Evolutionary conservation across 2,113 vertebrate species (phyloP), one percentile per base, ranked within the genome.

Genomic region (Hiodon alosoides): DNA sequence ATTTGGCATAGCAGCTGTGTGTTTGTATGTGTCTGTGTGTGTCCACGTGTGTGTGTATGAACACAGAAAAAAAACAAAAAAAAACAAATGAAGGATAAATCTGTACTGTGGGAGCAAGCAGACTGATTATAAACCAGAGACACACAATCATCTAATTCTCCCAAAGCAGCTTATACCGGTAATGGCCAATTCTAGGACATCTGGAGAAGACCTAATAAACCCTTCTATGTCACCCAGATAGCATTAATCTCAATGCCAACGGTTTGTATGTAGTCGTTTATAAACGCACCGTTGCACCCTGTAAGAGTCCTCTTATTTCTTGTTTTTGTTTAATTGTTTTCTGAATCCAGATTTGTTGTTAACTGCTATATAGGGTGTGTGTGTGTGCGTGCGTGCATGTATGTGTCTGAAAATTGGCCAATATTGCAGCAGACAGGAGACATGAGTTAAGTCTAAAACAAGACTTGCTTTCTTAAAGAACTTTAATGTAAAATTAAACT

Each of bases 81-180:
- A 11, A 51, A 13, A 51, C 5, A 11, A 51, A 57, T 57, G 3
- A 14, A 11, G 51, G n/a, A 58, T 70, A 70, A 70, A 48, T 70
- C 31, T 64, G 61, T 16, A 70, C 14, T 59, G 46, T 71, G 46
- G 53, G 11, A 31, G 31, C 62, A 67, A 76, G 67, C 50, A 70
- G 75, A 50, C 59, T 76, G 51, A 71, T 73, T 8, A 64, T 14
- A 73, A 52, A 13, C 3, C 8, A 10, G 17, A 64, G 31, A 70
- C 8, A 59, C 13, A 52, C n/a, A 73, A 47, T 57, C 62, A 71
- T 53, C 50, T 72, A 75, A 76, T 77, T 79, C 58, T 74, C 47
- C 81, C 67, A 73, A 76, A 77, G 79, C 72, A 72, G 3, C 83
- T 83, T 51, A 67, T 53, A 48, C 69, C 55, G 53, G n/a, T 17